Evolutionary conservation across 2,797 vertebrate genomes (phyloP), one percentile per base, ranked within the genome.

Genomic region (Meda fulgida): DNA sequence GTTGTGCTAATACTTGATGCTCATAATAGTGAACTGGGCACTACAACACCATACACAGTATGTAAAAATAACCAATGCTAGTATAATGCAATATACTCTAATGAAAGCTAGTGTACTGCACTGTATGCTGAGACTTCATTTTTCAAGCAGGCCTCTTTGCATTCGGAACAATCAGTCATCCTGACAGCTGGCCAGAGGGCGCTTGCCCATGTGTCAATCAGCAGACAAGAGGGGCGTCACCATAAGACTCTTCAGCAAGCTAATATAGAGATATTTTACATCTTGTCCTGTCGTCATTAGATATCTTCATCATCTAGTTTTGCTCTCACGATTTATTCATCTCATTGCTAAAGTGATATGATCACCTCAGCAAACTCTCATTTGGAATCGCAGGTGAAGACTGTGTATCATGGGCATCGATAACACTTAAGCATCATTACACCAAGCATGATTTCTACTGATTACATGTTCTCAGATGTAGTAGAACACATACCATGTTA

Each of bases 131-230:
- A 58, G 76, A 65, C 63, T 80, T 43, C 46, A 84, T 84, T 85
- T 65, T 86, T 71, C 67, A 43, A 51, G 72, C 26, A 69, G 51
- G 60, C 66, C 43, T 85, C 69, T 87, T 67, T 83, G 83, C 78
- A 67, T 86, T 85, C 7, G 11, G 48, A 72, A 88, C 87, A 83
- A 81, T 90, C 88, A 80, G 77, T 69, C 80, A 78, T 58, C 21
- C 65, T 87, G 87, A 89, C 87, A 87, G 87, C 82, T 76, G 76
- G 82, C 90, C 85, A 88, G 51, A 77, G 69, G 83, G 40, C 51
- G 67, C 31, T 72, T 81, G 65, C 69, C 76, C 58, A 77, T 78
- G 75, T 83, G 85, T 88, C 88, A 83, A 67, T 87, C 89, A 84
- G 18, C 38, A 85, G 60, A 80, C 53, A 71, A 80, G 72, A 83